Conservation (phyloP, 2,113 vertebrate genomes). For the Pithys albifrons region DNA sequence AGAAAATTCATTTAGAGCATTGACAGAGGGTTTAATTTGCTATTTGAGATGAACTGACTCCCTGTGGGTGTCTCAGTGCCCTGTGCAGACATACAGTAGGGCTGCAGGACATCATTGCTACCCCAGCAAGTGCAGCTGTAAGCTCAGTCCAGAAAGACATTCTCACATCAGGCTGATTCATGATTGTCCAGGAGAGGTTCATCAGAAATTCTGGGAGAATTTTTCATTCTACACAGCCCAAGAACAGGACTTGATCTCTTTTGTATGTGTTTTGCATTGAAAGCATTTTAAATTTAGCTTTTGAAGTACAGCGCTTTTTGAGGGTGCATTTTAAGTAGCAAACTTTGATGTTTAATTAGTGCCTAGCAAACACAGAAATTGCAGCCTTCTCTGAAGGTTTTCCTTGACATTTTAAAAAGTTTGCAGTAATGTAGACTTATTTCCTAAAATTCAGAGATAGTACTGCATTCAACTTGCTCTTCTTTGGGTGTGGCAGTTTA, state of each 20-base stretch:
- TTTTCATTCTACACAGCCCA: background rate
- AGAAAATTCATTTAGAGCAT: background rate
- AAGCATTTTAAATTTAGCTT: background rate
- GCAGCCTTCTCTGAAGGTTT: background rate
- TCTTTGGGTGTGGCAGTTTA: background rate
- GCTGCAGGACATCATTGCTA: background rate
- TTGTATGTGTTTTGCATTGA: background rate
- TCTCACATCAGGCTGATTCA: background rate
- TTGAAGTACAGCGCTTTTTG: background rate
- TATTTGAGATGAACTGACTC: background rate
- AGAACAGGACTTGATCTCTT: background rate
- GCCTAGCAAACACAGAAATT: background rate
- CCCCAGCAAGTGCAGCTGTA: background rate
- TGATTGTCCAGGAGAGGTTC: fast-evolving
- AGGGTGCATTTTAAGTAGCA: background rate
- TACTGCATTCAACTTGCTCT: background rate
- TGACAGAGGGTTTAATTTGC: background rate
- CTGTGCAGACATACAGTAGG: fast-evolving
- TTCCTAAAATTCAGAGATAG: background rate
- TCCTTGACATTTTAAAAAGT: background rate
- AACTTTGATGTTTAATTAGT: background rate
- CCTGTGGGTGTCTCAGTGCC: background rate
- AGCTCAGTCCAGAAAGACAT: background rate
- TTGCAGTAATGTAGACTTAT: background rate
- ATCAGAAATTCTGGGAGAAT: background rate